A percentile compares a stretch with the other conserved stretches of the same genome.
These are phyloP conservation scores for Drosophila pachea DNA, from an alignment of 1,140 invertebrate species.

Conservation along the genomic window DNA sequence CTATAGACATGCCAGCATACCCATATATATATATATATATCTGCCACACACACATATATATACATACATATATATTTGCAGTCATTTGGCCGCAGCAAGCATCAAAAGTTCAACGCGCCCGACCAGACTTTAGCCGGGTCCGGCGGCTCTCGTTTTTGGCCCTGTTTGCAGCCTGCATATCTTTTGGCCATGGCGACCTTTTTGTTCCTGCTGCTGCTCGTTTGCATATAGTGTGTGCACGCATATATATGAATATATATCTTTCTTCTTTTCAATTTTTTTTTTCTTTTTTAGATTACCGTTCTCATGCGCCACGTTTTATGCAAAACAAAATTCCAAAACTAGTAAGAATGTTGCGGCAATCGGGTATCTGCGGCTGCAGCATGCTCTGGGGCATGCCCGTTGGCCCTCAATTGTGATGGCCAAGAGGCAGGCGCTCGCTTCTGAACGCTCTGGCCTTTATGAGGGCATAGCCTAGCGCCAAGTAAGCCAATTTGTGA, in stretches of 20 bases:
- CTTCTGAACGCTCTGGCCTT: too few relatives aligned
- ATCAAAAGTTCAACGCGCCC: conserved; percentile 71
- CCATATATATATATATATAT: conserved; percentile 4
- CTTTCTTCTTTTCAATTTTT: not conserved
- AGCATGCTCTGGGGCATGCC: not conserved
- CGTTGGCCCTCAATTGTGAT: too few relatives aligned
- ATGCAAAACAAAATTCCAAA: conserved; percentile 53
- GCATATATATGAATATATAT: not conserved
- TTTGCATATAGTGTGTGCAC: conserved; percentile 32
- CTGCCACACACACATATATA: not conserved
- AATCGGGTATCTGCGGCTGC: not conserved
- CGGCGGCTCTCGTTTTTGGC: not conserved
- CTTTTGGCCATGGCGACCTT: conserved; percentile 8
- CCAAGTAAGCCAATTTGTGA: too few relatives aligned
- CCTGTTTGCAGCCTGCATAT: conserved; percentile 2
- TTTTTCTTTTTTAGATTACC: conserved; percentile 47
- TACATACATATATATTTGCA: conserved; percentile 8
- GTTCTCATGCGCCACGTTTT: conserved; percentile 47
- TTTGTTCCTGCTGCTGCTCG: conserved; percentile 24
- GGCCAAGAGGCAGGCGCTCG: not conserved
- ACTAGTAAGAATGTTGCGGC: not conserved
- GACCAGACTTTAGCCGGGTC: conserved; percentile 53
- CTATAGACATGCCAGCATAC: not conserved
- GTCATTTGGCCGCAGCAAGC: conserved; percentile 59
- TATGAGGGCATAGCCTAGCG: too few relatives aligned